These are phyloP conservation scores for Melopsittacus undulatus DNA, from an alignment of 2,797 vertebrate species.

Conservation along the genomic window DNA sequence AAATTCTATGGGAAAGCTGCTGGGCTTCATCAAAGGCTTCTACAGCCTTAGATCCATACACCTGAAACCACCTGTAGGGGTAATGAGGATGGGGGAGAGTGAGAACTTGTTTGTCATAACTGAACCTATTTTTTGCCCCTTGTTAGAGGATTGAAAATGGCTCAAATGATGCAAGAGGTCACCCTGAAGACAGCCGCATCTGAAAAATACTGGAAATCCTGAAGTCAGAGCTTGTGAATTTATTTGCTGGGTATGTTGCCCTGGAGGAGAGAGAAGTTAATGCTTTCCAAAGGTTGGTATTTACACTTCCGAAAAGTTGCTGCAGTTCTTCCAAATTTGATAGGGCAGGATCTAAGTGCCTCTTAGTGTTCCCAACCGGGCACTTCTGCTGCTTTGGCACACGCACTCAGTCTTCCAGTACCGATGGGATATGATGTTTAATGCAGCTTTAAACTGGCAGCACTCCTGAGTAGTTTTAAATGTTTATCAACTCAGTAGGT, in stretches of 20 bases:
- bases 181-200: constrained; percentile 7
- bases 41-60: background rate
- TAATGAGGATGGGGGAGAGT: background rate
- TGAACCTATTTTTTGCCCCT: background rate
- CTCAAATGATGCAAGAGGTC: constrained; percentile 11
- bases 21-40: background rate
- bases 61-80: background rate
- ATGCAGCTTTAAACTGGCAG: constrained; percentile 59
- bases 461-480: constrained; percentile 50
- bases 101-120: background rate
- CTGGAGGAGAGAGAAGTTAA: constrained; percentile 57
- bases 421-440: background rate
- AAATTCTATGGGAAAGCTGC: background rate
- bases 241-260: constrained; percentile 59
- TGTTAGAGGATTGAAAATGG: background rate
- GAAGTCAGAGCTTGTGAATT: constrained; percentile 44
- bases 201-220: constrained; percentile 59
- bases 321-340: constrained; percentile 36
- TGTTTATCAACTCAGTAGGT: constrained; percentile 82
- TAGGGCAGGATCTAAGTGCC: constrained; percentile 44
- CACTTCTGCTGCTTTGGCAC: constrained; percentile 57
- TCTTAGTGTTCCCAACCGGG: constrained; percentile 15
- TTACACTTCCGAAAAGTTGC: constrained; percentile 60
- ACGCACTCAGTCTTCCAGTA: constrained; percentile 30
- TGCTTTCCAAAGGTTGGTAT: constrained; percentile 39